Evolutionary conservation across 64 coral and sea anemone species (phyloP), one percentile per base, ranked within the genome.

Genomic region (Dendrophyllia cribrosa): DNA sequence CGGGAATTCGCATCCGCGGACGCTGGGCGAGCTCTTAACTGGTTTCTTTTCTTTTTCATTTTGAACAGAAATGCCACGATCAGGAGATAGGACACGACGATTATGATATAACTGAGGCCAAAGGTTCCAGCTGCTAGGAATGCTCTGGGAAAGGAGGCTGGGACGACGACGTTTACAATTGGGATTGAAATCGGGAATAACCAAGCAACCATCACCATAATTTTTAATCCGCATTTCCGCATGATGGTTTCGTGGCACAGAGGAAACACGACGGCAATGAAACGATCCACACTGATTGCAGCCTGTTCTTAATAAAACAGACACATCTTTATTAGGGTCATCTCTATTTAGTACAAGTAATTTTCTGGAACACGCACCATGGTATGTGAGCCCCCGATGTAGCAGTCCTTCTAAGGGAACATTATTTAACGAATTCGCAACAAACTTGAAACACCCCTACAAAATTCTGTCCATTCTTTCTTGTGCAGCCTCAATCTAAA

Each of bases 241-340:
- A 80, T 60, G 56, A 80, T 80, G 77, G 10, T 80, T 59, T 60
- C 56, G 53, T 80, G 56, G 22, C 77, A 55, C 26, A 80, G 77
- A 60, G 77, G 77, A 22, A 60, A 80, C 5, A 60, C 77, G 9
- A 80, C 77, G 12, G 77, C 55, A 7, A 80, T 26, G 25, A 80
- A 80, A 60, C 77, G 77, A 43, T 80, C 77, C 13, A 80, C 56
- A 55, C 77, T 80, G 53, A 80, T 80, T 0, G 55, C 77, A 14
- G 34, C 34, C 34, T 34, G 34, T 34, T 34, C 34, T 34, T 34
- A 34, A 1, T 34, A 34, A 34, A 34, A 34, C 34, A 34, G 34
- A 34, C 34, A 34, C 34, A 34, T 34, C 34, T 34, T 2, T 34
- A 34, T 2, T 34, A 34, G 34, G 34, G 34, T 34, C 34, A 34